phyloP scores from a whole-genome alignment of 1,140 invertebrate species.

The Lepidurus couesii region DNA sequence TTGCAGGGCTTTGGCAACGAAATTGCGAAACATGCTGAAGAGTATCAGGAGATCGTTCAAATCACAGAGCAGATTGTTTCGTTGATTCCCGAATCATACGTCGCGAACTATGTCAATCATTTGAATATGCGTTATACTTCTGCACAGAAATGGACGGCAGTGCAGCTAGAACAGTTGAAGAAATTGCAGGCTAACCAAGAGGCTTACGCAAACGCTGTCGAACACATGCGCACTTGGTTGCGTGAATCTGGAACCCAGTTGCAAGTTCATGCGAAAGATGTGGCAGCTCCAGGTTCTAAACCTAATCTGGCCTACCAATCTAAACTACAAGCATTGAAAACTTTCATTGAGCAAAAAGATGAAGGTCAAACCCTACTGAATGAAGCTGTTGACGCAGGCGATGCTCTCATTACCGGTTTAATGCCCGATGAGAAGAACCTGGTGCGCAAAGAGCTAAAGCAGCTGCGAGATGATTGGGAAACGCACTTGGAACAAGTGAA shows the following conservation, averaged over 20 bases:
- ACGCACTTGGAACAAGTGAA: slow-evolving; percentile 74
- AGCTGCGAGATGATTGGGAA: slow-evolving; percentile 75
- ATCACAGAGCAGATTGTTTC: slow-evolving; percentile 65
- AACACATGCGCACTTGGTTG: slow-evolving; percentile 72
- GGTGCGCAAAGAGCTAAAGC: slow-evolving; percentile 72
- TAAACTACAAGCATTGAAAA: slow-evolving; percentile 67
- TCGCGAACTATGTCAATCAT: slow-evolving; percentile 70
- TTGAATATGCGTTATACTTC: slow-evolving; percentile 68
- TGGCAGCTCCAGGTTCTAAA: slow-evolving; percentile 58
- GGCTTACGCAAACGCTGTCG: slow-evolving; percentile 59
- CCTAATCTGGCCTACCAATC: slow-evolving; percentile 54
- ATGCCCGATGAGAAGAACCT: slow-evolving; percentile 76
- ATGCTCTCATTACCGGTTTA: slow-evolving; percentile 77
- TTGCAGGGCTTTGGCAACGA: slow-evolving; percentile 57
- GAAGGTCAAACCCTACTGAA: slow-evolving; percentile 70
- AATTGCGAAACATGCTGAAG: slow-evolving; percentile 56
- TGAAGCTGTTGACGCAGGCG: slow-evolving; percentile 73
- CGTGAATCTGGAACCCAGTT: slow-evolving; percentile 64
- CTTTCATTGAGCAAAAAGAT: slow-evolving; percentile 65
- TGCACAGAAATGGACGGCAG: slow-evolving; percentile 62
- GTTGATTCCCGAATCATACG: slow-evolving; percentile 71
- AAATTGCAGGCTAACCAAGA: slow-evolving; percentile 60
- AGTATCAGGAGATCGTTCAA: slow-evolving; percentile 60
- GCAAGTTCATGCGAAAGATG: slow-evolving; percentile 56
- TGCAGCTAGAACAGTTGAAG: slow-evolving; percentile 61